Conservation (phyloP, 2,113 vertebrate genomes). For the Tychaedon coryphoeus region DNA sequence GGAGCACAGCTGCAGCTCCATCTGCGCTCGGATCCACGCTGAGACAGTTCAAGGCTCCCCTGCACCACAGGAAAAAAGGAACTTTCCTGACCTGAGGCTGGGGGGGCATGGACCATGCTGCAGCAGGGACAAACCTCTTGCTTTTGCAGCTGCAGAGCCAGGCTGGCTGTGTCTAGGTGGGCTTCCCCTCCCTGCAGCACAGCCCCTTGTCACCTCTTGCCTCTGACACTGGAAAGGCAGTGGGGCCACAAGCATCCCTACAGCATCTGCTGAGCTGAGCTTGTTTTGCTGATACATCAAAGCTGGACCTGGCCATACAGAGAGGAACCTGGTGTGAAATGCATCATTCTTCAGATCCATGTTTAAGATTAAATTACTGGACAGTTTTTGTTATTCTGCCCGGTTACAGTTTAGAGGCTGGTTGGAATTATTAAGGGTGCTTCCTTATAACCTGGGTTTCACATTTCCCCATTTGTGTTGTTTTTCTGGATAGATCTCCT, state of each 20-base stretch:
- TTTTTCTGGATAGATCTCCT: neutral
- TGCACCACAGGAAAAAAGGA: neutral
- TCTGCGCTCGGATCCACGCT: neutral
- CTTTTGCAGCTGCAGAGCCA: neutral
- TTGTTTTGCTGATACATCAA: neutral
- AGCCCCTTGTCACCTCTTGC: neutral
- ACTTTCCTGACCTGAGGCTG: neutral
- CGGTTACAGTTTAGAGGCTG: neutral
- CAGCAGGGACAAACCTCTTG: neutral
- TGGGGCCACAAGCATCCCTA: neutral
- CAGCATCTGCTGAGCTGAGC: neutral
- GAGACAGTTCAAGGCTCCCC: neutral
- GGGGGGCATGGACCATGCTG: fast-evolving
- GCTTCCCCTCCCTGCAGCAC: neutral
- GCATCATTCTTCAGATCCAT: neutral
- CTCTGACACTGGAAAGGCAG: fast-evolving
- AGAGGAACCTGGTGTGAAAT: neutral
- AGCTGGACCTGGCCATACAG: neutral
- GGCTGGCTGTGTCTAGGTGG: neutral
- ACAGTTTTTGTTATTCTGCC: neutral
- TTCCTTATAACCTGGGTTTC: neutral
- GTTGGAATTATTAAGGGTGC: neutral
- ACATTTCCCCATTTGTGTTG: neutral
- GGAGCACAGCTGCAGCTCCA: neutral
- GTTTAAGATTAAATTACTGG: neutral